Evolutionary conservation across 2,888 invertebrate species (phyloP).

Genomic region (Nymphalis urticae): DNA sequence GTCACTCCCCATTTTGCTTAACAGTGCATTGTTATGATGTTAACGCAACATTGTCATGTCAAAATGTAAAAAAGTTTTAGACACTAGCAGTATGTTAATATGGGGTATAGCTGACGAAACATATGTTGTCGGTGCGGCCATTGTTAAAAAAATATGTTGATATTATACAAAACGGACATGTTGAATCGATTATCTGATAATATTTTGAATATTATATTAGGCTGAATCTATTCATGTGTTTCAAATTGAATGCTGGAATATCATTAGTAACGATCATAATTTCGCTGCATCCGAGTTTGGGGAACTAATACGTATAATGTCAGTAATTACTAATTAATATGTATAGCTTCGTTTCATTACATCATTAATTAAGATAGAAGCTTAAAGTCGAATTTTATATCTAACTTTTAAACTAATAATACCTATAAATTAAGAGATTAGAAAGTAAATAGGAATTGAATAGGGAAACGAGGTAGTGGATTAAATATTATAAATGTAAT

Average conservation of each 20-base stretch:
- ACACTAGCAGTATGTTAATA: constrained; percentile 72
- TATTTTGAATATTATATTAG: constrained; percentile 29
- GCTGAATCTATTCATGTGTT: constrained; percentile 12
- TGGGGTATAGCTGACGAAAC: constrained; percentile 70
- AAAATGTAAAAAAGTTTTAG: constrained; percentile 66
- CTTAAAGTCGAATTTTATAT: constrained; percentile 1
- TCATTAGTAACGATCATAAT: constrained; percentile 16
- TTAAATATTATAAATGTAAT: constrained; percentile 1
- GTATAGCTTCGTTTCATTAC: not conserved
- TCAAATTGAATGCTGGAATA: constrained; percentile 20
- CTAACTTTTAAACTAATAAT: not conserved
- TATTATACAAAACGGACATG: constrained; percentile 52
- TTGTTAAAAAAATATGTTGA: constrained; percentile 60
- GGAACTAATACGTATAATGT: not conserved
- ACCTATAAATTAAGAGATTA: constrained; percentile 8
- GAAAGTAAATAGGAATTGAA: constrained; percentile 1
- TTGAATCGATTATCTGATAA: constrained; percentile 45
- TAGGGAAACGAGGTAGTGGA: not conserved
- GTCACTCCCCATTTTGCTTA: constrained; percentile 21
- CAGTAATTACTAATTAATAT: constrained; percentile 8
- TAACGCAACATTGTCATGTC: constrained; percentile 75
- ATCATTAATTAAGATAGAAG: constrained; percentile 9
- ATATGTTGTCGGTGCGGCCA: constrained; percentile 64
- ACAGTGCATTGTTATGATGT: constrained; percentile 57
- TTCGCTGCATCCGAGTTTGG: constrained; percentile 1